Evolutionary conservation across 1,140 invertebrate species (phyloP).

Genomic region (Archegozetes longisetosus): DNA sequence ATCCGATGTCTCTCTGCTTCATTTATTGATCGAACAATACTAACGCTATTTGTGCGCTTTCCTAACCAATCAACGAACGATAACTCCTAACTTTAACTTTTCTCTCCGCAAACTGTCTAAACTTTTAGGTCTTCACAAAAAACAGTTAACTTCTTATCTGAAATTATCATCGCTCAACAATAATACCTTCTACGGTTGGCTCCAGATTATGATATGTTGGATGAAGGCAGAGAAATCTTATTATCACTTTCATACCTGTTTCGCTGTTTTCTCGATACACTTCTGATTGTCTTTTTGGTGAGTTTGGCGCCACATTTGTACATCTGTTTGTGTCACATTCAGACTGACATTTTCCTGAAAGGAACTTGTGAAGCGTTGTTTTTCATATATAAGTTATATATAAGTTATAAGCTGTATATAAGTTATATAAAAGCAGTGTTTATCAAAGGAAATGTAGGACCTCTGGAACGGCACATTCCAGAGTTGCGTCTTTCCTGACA

Average conservation of each 20-base stretch:
- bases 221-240: neutral
- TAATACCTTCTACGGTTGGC: neutral
- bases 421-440: too few relatives aligned
- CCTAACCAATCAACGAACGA: neutral
- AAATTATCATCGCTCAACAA: neutral
- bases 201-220: neutral
- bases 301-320: neutral
- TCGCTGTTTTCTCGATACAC: neutral
- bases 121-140: neutral
- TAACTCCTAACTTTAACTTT: neutral
- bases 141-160: neutral
- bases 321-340: neutral
- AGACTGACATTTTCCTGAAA: neutral
- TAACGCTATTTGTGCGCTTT: neutral
- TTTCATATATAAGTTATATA: too few relatives aligned
- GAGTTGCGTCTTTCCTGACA: too few relatives aligned
- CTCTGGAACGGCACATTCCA: too few relatives aligned
- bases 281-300: neutral
- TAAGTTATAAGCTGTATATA: too few relatives aligned
- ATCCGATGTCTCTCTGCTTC: neutral
- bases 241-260: neutral
- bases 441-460: too few relatives aligned
- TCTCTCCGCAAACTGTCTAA: neutral
- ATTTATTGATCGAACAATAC: neutral
- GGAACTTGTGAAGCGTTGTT: too few relatives aligned